A percentile compares a stretch with the other conserved stretches of the same genome.
phyloP scores from a whole-genome alignment of 2,113 vertebrate species.

The Catharus bicknelli region DNA sequence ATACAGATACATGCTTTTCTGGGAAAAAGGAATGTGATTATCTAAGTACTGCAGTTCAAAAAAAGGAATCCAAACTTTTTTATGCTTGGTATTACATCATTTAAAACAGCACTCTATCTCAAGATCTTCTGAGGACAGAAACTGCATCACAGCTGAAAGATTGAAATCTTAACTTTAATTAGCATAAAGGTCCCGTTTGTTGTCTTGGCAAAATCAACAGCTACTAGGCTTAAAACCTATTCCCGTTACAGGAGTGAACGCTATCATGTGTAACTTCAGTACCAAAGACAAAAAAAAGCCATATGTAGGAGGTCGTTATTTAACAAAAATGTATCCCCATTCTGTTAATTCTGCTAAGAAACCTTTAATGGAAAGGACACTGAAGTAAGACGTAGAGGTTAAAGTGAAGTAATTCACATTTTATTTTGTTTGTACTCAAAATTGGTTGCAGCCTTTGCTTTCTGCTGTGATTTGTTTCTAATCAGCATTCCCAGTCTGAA shows the following conservation, averaged over 20 bases:
- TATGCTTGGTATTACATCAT: background rate
- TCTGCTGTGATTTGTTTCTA: constrained; percentile 18
- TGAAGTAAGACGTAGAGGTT: background rate
- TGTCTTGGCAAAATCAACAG: background rate
- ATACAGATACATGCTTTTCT: background rate
- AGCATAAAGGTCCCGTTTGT: background rate
- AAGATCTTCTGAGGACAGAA: constrained; percentile 13
- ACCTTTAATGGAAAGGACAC: background rate
- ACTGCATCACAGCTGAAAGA: background rate
- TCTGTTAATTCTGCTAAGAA: background rate
- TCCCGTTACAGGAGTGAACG: background rate
- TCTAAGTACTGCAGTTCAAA: background rate
- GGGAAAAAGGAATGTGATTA: background rate
- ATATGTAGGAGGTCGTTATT: background rate
- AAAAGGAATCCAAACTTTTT: background rate
- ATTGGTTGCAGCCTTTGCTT: background rate
- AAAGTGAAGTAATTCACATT: background rate
- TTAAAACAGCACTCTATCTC: background rate
- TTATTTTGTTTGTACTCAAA: background rate
- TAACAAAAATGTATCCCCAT: background rate
- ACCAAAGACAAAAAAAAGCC: background rate
- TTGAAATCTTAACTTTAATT: background rate
- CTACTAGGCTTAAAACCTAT: background rate
- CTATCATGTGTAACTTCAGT: background rate
- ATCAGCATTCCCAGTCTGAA: constrained; percentile 15